Percentiles rank a stretch among this genome's conserved stretches.
Conservation (phyloP, 2,888 invertebrate species). For the Metellina segmentata region DNA sequence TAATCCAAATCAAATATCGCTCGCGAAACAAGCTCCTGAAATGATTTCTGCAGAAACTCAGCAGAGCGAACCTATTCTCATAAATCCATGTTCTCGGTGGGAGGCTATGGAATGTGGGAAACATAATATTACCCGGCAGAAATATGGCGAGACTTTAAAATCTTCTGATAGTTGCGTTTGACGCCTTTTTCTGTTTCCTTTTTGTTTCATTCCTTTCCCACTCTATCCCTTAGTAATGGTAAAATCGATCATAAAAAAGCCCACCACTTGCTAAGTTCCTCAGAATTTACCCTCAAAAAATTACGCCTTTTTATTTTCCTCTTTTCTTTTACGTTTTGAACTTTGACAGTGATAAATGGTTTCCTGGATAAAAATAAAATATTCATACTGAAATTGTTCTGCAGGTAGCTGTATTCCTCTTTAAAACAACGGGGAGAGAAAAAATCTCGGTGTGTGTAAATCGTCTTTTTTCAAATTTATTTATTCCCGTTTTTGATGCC, state of each 20-base stretch:
- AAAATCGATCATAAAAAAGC: slow-evolving; percentile 74
- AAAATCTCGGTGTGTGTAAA: slow-evolving; percentile 38
- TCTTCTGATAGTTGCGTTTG: slow-evolving; percentile 55
- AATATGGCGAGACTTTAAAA: slow-evolving; percentile 61
- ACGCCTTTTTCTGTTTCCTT: slow-evolving; percentile 32
- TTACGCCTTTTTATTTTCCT: slow-evolving; percentile 34
- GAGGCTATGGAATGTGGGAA: slow-evolving; percentile 1
- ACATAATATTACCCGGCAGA: slow-evolving; percentile 49
- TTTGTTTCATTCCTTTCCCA: slow-evolving; percentile 24
- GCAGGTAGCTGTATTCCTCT: slow-evolving; percentile 54
- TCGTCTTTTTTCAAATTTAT: slow-evolving; percentile 65
- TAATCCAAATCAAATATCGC: no score
- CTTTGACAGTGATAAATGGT: slow-evolving; percentile 76
- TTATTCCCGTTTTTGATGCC: slow-evolving; percentile 67
- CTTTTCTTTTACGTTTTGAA: slow-evolving; percentile 59
- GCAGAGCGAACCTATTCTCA: background rate
- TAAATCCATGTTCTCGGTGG: slow-evolving; percentile 1
- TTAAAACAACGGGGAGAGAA: slow-evolving; percentile 65
- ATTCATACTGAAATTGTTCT: slow-evolving; percentile 74
- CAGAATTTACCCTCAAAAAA: slow-evolving; percentile 72
- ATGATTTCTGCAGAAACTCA: slow-evolving; percentile 22
- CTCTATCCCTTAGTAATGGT: slow-evolving; percentile 64
- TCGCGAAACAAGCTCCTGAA: background rate
- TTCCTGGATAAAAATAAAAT: slow-evolving; percentile 73
- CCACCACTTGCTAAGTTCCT: slow-evolving; percentile 69